These are phyloP conservation scores for Pristiophorus japonicus DNA, from an alignment of 2,113 vertebrate genomes.

Conservation along the genomic window DNA sequence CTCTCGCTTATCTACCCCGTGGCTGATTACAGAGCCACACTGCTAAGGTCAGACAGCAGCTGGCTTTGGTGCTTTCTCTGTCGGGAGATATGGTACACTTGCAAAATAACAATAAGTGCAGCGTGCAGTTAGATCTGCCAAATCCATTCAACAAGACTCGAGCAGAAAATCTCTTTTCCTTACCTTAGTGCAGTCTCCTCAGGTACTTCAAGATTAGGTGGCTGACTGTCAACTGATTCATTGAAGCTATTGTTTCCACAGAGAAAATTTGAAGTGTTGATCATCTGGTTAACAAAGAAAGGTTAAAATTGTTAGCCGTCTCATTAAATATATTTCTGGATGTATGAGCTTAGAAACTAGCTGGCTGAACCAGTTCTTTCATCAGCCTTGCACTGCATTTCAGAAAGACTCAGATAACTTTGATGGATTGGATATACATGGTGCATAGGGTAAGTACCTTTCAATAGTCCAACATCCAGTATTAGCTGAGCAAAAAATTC, in stretches of 20 bases:
- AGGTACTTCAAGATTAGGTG: constrained; percentile 77
- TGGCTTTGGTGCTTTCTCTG: background rate
- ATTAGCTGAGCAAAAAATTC: background rate
- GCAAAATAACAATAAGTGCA: background rate
- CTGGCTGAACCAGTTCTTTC: background rate
- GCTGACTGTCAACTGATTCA: constrained; percentile 74
- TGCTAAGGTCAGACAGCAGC: background rate
- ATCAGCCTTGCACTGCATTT: background rate
- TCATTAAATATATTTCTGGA: background rate
- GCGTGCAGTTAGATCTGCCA: background rate
- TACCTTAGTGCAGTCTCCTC: constrained; percentile 93
- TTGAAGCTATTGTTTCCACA: constrained; percentile 81
- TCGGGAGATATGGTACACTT: background rate
- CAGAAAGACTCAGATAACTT: too few species aligned
- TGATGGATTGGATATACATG: too few species aligned
- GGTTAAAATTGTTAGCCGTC: background rate
- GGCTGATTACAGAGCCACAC: background rate
- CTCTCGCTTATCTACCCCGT: background rate
- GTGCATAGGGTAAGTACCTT: background rate
- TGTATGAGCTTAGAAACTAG: background rate
- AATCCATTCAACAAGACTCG: background rate
- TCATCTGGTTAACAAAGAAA: constrained; percentile 28
- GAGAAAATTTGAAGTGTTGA: constrained; percentile 62
- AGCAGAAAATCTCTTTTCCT: constrained; percentile 47
- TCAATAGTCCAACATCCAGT: background rate